Conservation (phyloP, 2,888 invertebrate genomes). For the Papilio gigon region DNA sequence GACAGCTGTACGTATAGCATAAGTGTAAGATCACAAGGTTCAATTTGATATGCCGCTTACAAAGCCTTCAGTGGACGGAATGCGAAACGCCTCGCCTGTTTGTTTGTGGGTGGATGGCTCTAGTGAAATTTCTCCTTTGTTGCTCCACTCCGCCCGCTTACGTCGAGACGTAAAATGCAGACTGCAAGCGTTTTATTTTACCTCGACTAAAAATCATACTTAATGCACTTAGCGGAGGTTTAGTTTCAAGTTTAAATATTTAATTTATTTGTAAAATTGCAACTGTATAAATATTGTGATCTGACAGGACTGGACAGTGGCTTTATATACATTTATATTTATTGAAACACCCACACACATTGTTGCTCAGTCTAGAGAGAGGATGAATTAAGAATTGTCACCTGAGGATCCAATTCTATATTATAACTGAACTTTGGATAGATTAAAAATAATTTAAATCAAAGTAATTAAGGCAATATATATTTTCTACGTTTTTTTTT, state of each 20-base stretch:
- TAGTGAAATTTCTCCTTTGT: conserved; percentile 78
- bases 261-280: neutral
- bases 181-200: conserved; percentile 26
- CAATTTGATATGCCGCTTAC: conserved; percentile 56
- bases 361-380: neutral
- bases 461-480: neutral
- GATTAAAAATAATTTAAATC: neutral
- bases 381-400: neutral
- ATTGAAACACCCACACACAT: neutral
- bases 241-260: neutral
- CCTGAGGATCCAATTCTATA: neutral
- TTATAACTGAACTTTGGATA: too few species aligned
- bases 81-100: conserved; percentile 70
- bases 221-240: too few species aligned
- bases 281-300: neutral
- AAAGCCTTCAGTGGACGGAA: conserved; percentile 72
- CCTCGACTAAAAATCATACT: too few species aligned
- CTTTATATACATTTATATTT: neutral
- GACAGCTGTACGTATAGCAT: conserved; percentile 43
- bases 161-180: conserved; percentile 43
- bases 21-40: conserved; percentile 57
- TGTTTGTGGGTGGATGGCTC: conserved; percentile 78
- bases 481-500: neutral
- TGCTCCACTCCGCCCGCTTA: conserved; percentile 64
- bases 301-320: neutral